Conservation (phyloP, 2,113 vertebrate genomes). For the Caracal caracal region DNA sequence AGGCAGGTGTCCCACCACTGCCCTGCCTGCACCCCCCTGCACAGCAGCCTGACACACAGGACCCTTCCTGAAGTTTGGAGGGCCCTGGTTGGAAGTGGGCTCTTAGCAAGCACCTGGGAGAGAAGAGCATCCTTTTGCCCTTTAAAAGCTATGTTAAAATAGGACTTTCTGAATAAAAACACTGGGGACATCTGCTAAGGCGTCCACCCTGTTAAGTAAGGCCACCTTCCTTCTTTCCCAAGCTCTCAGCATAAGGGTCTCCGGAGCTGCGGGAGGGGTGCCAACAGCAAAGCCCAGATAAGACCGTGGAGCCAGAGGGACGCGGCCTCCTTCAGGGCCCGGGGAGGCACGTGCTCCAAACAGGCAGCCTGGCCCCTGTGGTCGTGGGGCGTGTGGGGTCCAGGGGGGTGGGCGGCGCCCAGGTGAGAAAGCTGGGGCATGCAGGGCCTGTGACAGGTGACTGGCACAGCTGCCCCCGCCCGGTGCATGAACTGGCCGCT, state of each 20-base stretch:
- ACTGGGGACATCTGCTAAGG: conserved; percentile 28
- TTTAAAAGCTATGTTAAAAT: conserved; percentile 22
- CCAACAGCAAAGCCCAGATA: conserved; percentile 37
- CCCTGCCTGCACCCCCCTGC: no score
- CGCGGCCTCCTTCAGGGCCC: not conserved
- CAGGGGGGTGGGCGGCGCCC: not conserved
- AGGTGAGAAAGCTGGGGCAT: not conserved
- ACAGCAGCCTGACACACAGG: not conserved
- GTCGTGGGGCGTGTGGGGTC: accelerated
- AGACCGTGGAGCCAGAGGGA: not conserved
- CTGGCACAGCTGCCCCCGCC: not conserved
- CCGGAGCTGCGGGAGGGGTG: not conserved
- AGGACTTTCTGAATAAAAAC: conserved; percentile 47
- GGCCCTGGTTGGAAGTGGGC: not conserved
- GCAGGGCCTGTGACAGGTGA: not conserved
- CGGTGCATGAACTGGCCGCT: not conserved
- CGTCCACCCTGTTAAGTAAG: conserved; percentile 44
- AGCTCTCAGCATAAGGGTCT: not conserved
- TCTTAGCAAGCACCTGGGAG: not conserved
- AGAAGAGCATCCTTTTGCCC: not conserved
- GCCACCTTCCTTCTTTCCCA: conserved; percentile 52
- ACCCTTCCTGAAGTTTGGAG: not conserved
- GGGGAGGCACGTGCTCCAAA: not conserved
- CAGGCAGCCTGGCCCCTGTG: not conserved
- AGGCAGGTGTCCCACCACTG: not conserved